These are phyloP conservation scores for Hemicrepidius hirtus DNA, from an alignment of 2,888 invertebrate species.

Conservation along the genomic window DNA sequence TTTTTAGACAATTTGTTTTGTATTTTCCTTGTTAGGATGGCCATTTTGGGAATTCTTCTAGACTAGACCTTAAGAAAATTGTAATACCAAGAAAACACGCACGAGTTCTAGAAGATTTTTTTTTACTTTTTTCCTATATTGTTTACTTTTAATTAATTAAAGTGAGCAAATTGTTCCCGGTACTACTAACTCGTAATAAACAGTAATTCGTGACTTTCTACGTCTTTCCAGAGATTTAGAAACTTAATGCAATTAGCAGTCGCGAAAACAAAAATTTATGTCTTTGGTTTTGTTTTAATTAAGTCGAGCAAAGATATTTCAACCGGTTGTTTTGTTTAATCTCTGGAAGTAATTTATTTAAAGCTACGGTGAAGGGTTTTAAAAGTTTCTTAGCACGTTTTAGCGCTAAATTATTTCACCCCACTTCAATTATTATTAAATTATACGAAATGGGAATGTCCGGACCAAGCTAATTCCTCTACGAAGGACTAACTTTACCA, in stretches of 20 bases:
- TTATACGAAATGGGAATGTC: slow-evolving; percentile 30
- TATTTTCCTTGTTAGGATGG: slow-evolving; percentile 38
- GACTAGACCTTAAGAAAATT: slow-evolving; percentile 1
- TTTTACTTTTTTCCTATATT: slow-evolving; percentile 30
- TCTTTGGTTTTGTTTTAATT: slow-evolving; percentile 51
- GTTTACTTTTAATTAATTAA: slow-evolving; percentile 53
- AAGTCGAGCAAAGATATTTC: slow-evolving; percentile 47
- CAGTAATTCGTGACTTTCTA: slow-evolving; percentile 41
- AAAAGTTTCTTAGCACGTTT: slow-evolving; percentile 44
- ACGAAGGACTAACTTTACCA: slow-evolving; percentile 22
- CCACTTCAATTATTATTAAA: slow-evolving; percentile 45
- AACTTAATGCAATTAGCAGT: slow-evolving; percentile 53
- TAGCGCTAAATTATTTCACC: slow-evolving; percentile 35
- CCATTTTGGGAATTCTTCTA: slow-evolving; percentile 40
- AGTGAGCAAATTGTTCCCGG: slow-evolving; percentile 47
- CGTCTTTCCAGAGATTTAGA: slow-evolving; percentile 49
- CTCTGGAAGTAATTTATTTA: slow-evolving; percentile 48
- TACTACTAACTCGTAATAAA: slow-evolving; percentile 38
- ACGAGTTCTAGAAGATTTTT: background rate
- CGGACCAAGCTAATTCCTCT: slow-evolving; percentile 11
- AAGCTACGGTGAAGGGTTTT: slow-evolving; percentile 39
- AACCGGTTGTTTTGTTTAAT: slow-evolving; percentile 44
- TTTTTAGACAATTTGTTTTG: slow-evolving; percentile 48
- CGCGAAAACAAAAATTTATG: slow-evolving; percentile 51
- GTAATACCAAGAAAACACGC: slow-evolving; percentile 4